Base-by-base conservation (phyloP, 2,888 invertebrate species). In the Leucozona laternaria region DNA sequence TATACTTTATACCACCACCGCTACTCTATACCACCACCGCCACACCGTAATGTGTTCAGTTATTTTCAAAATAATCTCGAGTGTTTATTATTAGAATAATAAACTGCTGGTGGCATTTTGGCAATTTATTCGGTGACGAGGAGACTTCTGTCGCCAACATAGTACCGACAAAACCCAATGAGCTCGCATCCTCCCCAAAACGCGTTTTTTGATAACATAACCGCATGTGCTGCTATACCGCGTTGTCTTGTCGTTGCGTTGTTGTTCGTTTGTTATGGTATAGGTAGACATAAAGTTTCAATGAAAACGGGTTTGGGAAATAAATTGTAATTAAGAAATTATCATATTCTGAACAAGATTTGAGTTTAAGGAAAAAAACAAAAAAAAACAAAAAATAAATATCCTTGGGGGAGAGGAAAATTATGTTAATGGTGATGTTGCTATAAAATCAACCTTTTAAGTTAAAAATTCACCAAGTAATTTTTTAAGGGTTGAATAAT, bases 321-420 rank as follows among this genome's bases (percentile, higher is more conserved):
- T 77, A 75, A 77, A 68, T 73, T 81, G 77, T 78, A 86, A 86
- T 79, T 86, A 86, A 86, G 86, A 86, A 86, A 86, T 86, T 86
- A 86, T 86, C 86, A 86, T 86, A 86, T 86, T 79, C 82, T 75
- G 73, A 53, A 73, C 81, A 45, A 57, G 60, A 83, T 73, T 78
- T 75, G 60, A 70, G 73, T 78, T 31, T 15, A 1, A 2, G 31
- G 57, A 55, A 50, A 8, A 40, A 22, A 58, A 17, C 11, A 64
- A 45, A 45, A 45, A 62, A 17, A 15, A 11, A 25, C 25, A 25
- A 8, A 13, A 17, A n/a, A 25, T n/a, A 15, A 10, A 25, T 68
- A 40, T 45, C 45, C 50, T 22, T n/a, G 15, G 60, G 50, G 28
- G 34, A 17, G 48, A 25, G 28, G n/a, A 43, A 62, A 80, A 80